Conservation (phyloP, 64 coral and sea anemone species). For the Cladopsammia gracilis region DNA sequence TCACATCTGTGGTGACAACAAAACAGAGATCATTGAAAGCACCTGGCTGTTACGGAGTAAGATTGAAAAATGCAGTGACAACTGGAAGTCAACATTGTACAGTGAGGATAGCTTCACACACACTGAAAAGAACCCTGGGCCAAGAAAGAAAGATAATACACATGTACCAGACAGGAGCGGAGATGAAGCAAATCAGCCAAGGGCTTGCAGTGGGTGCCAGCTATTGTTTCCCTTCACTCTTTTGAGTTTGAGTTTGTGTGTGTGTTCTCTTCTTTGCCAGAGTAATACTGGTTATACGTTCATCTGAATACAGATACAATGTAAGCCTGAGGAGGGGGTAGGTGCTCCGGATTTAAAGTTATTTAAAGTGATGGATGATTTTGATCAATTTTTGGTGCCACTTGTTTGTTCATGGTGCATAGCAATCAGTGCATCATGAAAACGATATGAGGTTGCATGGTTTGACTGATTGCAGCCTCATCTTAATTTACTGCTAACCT, state of each 20-base stretch:
- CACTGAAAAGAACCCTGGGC: constrained; percentile 70
- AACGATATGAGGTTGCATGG: too few species aligned
- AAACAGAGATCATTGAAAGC: constrained; percentile 86
- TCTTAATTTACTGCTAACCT: too few species aligned
- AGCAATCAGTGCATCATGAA: too few species aligned
- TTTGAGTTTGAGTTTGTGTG: not conserved
- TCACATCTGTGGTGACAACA: constrained; percentile 87
- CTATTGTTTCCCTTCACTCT: not conserved
- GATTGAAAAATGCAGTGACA: constrained; percentile 68
- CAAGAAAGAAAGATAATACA: constrained; percentile 65
- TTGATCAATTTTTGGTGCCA: too few species aligned
- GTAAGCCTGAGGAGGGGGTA: too few species aligned
- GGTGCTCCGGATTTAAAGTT: too few species aligned
- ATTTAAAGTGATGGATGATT: too few species aligned
- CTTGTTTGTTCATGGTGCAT: too few species aligned
- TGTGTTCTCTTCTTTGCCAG: not conserved
- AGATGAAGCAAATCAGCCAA: constrained; percentile 24
- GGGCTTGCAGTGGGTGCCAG: constrained; percentile 18
- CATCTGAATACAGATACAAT: too few species aligned
- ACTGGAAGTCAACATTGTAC: constrained; percentile 91
- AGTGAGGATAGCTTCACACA: constrained; percentile 77
- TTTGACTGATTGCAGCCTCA: too few species aligned
- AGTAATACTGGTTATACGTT: too few species aligned
- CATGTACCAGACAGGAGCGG: constrained; percentile 78
- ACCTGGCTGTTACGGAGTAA: constrained; percentile 80